Base-by-base conservation (phyloP, 30 jellyfish, hydroid and myxozoan species). In the Hydractinia symbiolongicarpus region DNA sequence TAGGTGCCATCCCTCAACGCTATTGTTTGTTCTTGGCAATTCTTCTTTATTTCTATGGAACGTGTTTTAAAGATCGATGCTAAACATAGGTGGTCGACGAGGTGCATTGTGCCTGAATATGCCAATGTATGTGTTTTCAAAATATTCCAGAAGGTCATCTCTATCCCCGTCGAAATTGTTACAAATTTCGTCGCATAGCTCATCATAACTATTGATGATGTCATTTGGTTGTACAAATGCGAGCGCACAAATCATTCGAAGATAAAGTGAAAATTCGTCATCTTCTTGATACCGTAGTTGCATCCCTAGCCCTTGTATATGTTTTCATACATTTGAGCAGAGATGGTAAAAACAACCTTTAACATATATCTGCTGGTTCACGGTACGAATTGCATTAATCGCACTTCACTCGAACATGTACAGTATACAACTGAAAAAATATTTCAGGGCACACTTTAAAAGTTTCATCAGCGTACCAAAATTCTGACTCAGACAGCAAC, bases 41-140 rank as follows among this genome's bases (percentile, higher is more conserved):
- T 82, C 88, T 14, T 82, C 53, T 16, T 73, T 4, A 17, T 86
- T 82, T 14, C 90, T 53, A 53, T 82, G 84, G 55, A 49, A 82
- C 90, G 74, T 82, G 71, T 54, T 82, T 89, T 81, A 72, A 7
- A 82, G 11, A 16, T 73, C 88, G 13, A 52, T 72, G 21, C 78
- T 60, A 73, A 71, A 82, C 62, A 72, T 50, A 52, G 88, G 88
- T 17, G 54, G 83, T 30, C 44, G 19, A 20, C 79, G 90, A 15
- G 80, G 90, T 7, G 66, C 90, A 58, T 82, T 82, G 50, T 81
- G 21, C 50, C 90, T 62, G 30, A 71, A 73, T 49, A 90, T 53
- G 54, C 90, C 88, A 67, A 82, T 73, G 56, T 73, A 82, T 19
- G 90, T 70, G 57, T 82, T 89, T 73, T 82, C 90, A 53, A 82